Base-by-base conservation (phyloP, 2,888 invertebrate species). In the Boloria euphrosyne region DNA sequence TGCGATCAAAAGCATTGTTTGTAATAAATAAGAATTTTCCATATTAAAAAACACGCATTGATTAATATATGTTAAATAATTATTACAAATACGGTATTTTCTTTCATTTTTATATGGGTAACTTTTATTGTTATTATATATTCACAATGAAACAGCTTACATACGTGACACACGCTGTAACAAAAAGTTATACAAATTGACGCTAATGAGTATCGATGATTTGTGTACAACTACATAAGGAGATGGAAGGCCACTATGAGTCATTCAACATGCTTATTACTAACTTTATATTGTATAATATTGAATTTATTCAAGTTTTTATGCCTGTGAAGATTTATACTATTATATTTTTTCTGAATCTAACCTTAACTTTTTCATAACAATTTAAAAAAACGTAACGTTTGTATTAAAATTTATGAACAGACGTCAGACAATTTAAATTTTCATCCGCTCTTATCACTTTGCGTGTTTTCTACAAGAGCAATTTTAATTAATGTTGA, bases 401-500 rank as follows among this genome's bases (percentile, higher is more conserved):
- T 49, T 3, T 22, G 5, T 16, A 49, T 16, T 14, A 14, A 47
- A 47, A 49, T 49, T 7, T n/a, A 47, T n/a, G 14, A 47, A 4
- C 5, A 13, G 14, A 22, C 22, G 22, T 22, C 22, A 22, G 22
- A 14, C 14, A 47, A 47, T n/a, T 47, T 47, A 5, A 49, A 49
- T 38, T 18, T 38, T 44, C 31, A 17, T 3, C 17, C 50, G 50
- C 17, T 38, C 47, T 49, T 59, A 22, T 50, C 17, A 38, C 22
- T 38, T 65, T 47, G 51, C 65, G 18, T 52, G 59, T 65, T 65
- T 58, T 59, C 59, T 59, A 65, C 58, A 64, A 57, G 59, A 65
- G 65, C 46, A 53, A 47, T 65, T 65, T 65, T 65, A 65, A 65
- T 65, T 65, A 65, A 61, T 61, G 61, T 61, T 53, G 65, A 52